Conservation (phyloP, 2,888 invertebrate genomes). For the Drosophila paramelanica region DNA sequence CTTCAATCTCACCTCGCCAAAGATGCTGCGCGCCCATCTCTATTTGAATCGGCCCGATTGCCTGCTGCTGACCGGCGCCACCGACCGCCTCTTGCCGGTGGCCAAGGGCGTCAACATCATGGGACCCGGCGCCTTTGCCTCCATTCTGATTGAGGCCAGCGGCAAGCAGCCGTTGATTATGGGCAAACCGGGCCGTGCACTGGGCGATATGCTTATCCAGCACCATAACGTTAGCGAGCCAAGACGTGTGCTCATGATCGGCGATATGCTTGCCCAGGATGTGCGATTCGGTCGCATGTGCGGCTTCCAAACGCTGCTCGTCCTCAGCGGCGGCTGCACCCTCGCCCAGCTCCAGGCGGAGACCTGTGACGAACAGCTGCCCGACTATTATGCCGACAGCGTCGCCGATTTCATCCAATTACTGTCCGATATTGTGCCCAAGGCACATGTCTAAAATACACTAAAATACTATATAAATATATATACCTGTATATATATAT, state of each 20-base stretch:
- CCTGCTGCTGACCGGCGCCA: conserved; percentile 84
- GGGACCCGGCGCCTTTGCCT: conserved; percentile 84
- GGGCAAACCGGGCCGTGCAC: conserved; percentile 85
- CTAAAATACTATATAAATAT: neutral
- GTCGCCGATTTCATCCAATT: conserved; percentile 78
- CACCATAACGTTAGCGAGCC: conserved; percentile 86
- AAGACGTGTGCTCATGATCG: conserved; percentile 91
- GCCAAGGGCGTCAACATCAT: conserved; percentile 78
- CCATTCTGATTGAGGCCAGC: conserved; percentile 83
- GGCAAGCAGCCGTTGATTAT: conserved; percentile 80
- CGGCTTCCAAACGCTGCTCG: conserved; percentile 91
- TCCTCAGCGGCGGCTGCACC: conserved; percentile 86
- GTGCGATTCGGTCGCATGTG: conserved; percentile 89
- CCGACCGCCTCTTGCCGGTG: conserved; percentile 84
- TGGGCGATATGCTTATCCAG: conserved; percentile 78
- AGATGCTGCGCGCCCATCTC: conserved; percentile 84
- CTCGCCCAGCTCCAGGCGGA: conserved; percentile 64
- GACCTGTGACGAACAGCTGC: conserved; percentile 60
- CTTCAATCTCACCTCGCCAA: conserved; percentile 84
- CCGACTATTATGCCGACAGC: conserved; percentile 83
- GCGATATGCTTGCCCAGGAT: conserved; percentile 94
- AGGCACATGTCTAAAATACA: conserved; percentile 54
- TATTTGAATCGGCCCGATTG: conserved; percentile 85
- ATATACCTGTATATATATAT: neutral
- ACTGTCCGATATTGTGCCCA: conserved; percentile 54